Percentiles rank a stretch among this genome's conserved stretches.
Evolutionary conservation across 2,888 invertebrate genomes (phyloP).

Genomic region (Drosophila suboccidentalis): DNA sequence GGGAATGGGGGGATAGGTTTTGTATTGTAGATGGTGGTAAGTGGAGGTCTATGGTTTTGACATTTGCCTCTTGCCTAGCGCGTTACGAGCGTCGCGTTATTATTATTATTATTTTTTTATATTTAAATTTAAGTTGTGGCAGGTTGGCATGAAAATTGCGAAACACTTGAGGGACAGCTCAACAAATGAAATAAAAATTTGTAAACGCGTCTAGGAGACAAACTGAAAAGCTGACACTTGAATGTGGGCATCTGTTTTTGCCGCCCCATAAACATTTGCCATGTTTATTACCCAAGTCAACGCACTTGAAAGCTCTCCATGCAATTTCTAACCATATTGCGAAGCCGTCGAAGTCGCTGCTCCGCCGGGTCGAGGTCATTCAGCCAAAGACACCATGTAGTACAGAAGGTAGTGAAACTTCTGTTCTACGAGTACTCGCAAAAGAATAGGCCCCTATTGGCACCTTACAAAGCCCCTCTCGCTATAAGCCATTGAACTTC

Average conservation of each 20-base stretch:
- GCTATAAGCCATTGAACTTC: conserved; percentile 22
- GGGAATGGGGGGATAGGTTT: not conserved
- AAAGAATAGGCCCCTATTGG: conserved; percentile 3
- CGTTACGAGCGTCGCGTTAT: conserved; percentile 31
- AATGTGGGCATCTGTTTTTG: not conserved
- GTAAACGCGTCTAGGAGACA: not conserved
- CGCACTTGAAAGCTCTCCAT: conserved; percentile 26
- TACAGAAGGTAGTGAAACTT: not conserved
- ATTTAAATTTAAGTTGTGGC: conserved; percentile 37
- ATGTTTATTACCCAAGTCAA: conserved; percentile 59
- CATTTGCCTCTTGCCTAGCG: conserved; percentile 55
- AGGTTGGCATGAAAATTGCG: conserved; percentile 47
- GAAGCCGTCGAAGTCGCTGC: conserved; percentile 50
- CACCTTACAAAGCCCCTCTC: not conserved
- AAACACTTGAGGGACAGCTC: conserved; percentile 22
- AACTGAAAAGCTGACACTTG: conserved; percentile 9
- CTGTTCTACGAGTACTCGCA: not conserved
- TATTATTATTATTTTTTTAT: conserved; percentile 44
- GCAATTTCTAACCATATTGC: conserved; percentile 4
- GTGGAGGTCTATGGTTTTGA: conserved; percentile 50
- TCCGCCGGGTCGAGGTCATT: conserved; percentile 55
- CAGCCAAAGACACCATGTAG: conserved; percentile 11
- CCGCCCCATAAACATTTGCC: conserved; percentile 11
- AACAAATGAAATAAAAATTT: conserved; percentile 9
- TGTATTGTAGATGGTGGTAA: not conserved